Conservation (phyloP, 2,888 invertebrate species). For the Gandaritis pyraliata region DNA sequence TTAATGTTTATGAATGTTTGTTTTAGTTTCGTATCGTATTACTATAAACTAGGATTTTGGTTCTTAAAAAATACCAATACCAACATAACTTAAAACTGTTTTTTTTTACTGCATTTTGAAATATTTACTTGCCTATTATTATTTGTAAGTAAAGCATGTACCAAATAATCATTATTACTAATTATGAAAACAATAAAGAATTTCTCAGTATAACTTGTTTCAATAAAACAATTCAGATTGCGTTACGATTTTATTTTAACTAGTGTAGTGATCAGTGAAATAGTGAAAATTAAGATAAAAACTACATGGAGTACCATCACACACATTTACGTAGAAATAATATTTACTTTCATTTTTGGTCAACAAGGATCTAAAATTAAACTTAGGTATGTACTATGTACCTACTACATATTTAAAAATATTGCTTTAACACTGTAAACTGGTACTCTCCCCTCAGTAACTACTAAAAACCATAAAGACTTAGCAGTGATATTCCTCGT, state of each 20-base stretch:
- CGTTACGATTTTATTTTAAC: constrained; percentile 40
- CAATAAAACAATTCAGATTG: constrained; percentile 26
- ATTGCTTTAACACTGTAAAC: too few species aligned
- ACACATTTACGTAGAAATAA: constrained; percentile 12
- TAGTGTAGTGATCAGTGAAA: constrained; percentile 43
- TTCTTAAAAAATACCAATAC: too few species aligned
- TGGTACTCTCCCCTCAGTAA: too few species aligned
- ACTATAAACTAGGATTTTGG: too few species aligned
- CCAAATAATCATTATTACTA: constrained; percentile 9
- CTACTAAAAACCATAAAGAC: too few species aligned
- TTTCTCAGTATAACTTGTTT: constrained; percentile 3
- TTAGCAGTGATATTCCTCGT: too few species aligned
- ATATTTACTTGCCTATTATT: not conserved
- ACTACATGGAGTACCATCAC: constrained; percentile 26
- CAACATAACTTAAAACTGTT: not conserved
- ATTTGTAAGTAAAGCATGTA: constrained; percentile 19
- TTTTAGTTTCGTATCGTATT: too few species aligned
- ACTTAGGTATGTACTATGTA: not conserved
- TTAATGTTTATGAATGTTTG: too few species aligned
- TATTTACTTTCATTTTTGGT: constrained; percentile 14
- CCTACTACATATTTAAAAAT: too few species aligned
- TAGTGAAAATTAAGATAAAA: constrained; percentile 34
- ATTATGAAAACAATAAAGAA: constrained; percentile 1
- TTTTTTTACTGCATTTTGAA: too few species aligned
- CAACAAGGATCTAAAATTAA: constrained; percentile 25